Conservation (phyloP, 2,113 vertebrate genomes). For the Melanerpes aurifrons region DNA sequence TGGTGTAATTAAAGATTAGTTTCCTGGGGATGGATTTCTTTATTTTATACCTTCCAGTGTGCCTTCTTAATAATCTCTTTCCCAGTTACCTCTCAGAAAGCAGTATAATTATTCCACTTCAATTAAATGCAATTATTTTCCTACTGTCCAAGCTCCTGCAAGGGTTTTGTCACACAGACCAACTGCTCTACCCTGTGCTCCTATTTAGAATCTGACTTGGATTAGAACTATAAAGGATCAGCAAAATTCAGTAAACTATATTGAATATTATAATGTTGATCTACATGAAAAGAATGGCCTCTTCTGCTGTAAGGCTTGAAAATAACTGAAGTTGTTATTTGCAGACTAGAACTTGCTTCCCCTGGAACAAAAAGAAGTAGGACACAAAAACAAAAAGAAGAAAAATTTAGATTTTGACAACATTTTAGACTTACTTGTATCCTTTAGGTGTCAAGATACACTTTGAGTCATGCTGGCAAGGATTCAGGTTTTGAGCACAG, state of each 20-base stretch:
- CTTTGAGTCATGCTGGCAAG: slow-evolving; percentile 95
- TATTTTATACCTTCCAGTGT: slow-evolving; percentile 26
- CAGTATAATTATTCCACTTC: slow-evolving; percentile 31
- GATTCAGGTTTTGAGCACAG: slow-evolving; percentile 93
- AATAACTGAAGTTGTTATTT: not conserved
- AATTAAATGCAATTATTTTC: slow-evolving; percentile 50
- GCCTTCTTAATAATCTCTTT: slow-evolving; percentile 40
- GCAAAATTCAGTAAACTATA: not conserved
- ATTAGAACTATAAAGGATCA: not conserved
- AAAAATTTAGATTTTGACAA: not conserved
- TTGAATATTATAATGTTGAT: not conserved
- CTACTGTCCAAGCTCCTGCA: not conserved
- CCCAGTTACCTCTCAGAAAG: slow-evolving; percentile 25
- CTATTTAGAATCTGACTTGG: slow-evolving; percentile 7
- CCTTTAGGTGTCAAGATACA: slow-evolving; percentile 91
- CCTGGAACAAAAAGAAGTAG: not conserved
- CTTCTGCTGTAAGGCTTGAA: not conserved
- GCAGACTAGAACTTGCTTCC: not conserved
- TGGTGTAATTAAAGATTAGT: slow-evolving; percentile 47
- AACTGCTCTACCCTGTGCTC: not conserved
- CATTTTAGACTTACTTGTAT: slow-evolving; percentile 87
- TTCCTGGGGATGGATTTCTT: slow-evolving; percentile 24
- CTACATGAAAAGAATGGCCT: not conserved
- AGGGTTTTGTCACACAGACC: not conserved
- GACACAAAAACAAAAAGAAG: not conserved